Percentiles rank a stretch among this genome's conserved stretches.
phyloP scores from a whole-genome alignment of 2,797 vertebrate genomes.

The Pseudochaenichthys georgianus region DNA sequence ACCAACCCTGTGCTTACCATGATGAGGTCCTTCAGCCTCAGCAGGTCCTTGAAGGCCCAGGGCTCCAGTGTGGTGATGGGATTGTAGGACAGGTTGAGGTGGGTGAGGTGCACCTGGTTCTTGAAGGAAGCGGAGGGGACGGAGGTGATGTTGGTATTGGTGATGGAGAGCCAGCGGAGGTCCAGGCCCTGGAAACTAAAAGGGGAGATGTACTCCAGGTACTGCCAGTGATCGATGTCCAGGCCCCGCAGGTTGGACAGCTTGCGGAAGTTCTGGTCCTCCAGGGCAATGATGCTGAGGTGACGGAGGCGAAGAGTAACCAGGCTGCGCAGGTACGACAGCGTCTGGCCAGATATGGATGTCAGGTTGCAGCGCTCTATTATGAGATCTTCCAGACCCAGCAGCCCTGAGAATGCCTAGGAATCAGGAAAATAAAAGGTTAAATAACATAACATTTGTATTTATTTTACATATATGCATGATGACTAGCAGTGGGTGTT shows the following conservation, averaged over 20 bases:
- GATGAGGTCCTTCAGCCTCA: conserved; percentile 95
- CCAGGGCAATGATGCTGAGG: conserved; percentile 90
- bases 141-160: conserved; percentile 94
- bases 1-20: conserved; percentile 91
- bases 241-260: conserved; percentile 90
- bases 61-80: conserved; percentile 91
- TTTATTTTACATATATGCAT: not conserved
- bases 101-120: conserved; percentile 91
- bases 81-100: conserved; percentile 96
- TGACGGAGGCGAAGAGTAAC: conserved; percentile 92
- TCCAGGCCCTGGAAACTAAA: conserved; percentile 94
- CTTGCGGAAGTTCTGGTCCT: conserved; percentile 95
- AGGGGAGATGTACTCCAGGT: conserved; percentile 91
- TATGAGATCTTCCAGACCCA: conserved; percentile 92
- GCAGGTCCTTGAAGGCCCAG: conserved; percentile 93
- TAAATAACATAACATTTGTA: not conserved
- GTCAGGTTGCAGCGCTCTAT: conserved; percentile 97
- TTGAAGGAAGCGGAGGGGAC: conserved; percentile 93
- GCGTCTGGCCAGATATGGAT: conserved; percentile 91
- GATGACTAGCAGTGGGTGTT: not conserved
- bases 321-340: conserved; percentile 93
- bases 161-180: conserved; percentile 94
- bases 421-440: not conserved
- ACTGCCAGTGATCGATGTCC: conserved; percentile 94
- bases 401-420: conserved; percentile 92